These are phyloP conservation scores for Colletes gigas DNA, from an alignment of 1,140 invertebrate genomes.

Conservation along the genomic window DNA sequence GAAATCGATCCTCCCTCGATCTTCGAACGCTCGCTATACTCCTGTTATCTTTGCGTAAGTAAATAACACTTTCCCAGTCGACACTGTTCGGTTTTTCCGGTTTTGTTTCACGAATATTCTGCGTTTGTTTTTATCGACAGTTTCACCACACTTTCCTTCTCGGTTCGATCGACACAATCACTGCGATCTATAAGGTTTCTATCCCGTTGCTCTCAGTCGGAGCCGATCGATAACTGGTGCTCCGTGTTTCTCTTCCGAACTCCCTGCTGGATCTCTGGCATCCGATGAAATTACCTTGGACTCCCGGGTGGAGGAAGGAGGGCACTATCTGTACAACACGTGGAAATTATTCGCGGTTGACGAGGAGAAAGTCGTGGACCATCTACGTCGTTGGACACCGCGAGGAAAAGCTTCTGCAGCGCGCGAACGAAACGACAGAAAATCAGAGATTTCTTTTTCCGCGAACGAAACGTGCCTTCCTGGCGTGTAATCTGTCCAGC, in stretches of 20 bases:
- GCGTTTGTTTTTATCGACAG: too few species aligned
- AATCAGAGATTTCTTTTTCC: neutral
- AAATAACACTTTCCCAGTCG: conserved; percentile 18
- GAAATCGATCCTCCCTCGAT: neutral
- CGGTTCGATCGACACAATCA: conserved; percentile 6
- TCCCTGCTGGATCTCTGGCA: conserved; percentile 23
- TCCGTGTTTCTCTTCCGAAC: conserved; percentile 15
- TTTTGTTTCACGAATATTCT: neutral
- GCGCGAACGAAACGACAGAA: conserved; percentile 28
- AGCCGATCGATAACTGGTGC: conserved; percentile 22
- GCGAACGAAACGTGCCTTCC: too few species aligned
- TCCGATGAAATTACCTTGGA: conserved; percentile 40
- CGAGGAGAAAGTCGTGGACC: conserved; percentile 17
- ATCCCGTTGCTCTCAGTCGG: neutral
- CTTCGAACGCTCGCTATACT: neutral
- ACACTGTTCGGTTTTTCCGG: neutral
- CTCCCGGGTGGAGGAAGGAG: neutral
- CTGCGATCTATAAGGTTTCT: neutral
- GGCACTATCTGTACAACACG: conserved; percentile 38
- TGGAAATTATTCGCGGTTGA: conserved; percentile 34
- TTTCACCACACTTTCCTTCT: conserved; percentile 26
- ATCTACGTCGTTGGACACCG: too few species aligned
- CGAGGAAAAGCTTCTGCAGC: neutral
- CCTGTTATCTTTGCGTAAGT: neutral
- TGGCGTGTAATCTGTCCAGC: too few species aligned